Base-by-base conservation (phyloP, 2,888 invertebrate species). In the Seladonia tumulorum region DNA sequence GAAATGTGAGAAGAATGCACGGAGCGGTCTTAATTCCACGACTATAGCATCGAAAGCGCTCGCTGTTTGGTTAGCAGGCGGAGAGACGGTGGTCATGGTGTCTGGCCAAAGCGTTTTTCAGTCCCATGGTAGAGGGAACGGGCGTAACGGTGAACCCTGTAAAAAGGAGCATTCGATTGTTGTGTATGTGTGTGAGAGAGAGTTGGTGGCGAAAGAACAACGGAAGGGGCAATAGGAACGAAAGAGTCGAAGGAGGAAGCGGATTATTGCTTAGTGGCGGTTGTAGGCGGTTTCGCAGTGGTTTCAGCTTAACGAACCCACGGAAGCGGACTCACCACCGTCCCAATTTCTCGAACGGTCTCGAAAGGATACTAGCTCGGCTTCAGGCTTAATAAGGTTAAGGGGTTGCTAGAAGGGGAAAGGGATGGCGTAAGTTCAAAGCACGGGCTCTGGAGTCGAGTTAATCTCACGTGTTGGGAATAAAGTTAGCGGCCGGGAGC, bases 381-480 rank as follows among this genome's bases (percentile, higher is more conserved):
- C 88, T 90, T 86, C 90, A 88, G 90, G 90, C 92, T 92, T 92
- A 93, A 92, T 92, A 93, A 92, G 90, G 90, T 89, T 92, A 91
- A 87, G 88, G 86, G 88, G 89, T 82, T 86, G 78, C 63, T 57
- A 76, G 76, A 68, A 63, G 53, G 74, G 70, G 79, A 45, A n/a
- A 39, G 71, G 75, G 85, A n/a, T 39, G 71, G 89, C 71, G 88
- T 87, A 90, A 88, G 89, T 89, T 89, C 89, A 86, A 89, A 89
- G 87, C 81, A 85, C 76, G 81, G 81, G 87, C 80, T 72, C 86
- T 45, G 78, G 86, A 89, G 88, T 88, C 88, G 90, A 90, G 91
- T 93, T 91, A 90, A 92, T 93, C 91, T 92, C 90, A 92, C 93
- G 92, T 92, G 91, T 92, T 90, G 90, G 90, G 90, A 92, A 93